Evolutionary conservation across 1,140 invertebrate species (phyloP).

Genomic region (Coenobita brevimanus): DNA sequence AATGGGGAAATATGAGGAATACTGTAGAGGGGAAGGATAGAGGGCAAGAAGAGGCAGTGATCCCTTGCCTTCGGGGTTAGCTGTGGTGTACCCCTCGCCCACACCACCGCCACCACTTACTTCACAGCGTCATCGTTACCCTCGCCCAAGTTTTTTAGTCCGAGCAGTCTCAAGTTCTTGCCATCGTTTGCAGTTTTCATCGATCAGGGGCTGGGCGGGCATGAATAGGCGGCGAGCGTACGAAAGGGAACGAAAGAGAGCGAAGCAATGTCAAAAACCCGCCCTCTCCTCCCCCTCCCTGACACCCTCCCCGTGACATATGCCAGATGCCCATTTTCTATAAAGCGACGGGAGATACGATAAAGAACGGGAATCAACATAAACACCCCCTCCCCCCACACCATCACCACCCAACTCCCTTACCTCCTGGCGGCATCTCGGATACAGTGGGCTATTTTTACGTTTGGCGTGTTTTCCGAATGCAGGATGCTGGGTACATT

Average conservation of each 20-base stretch:
- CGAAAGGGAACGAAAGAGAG: constrained; percentile 20
- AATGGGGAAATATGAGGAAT: too few relatives aligned
- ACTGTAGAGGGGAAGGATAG: too few relatives aligned
- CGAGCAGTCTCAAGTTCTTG: constrained; percentile 17
- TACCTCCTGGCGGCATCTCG: constrained; percentile 13
- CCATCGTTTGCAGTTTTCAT: constrained; percentile 2
- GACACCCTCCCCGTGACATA: constrained; percentile 35
- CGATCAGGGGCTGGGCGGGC: not conserved
- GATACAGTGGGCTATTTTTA: constrained; percentile 27
- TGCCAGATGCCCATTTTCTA: constrained; percentile 61
- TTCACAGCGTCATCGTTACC: constrained; percentile 9
- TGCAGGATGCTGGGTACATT: constrained; percentile 28
- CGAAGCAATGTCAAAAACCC: constrained; percentile 30
- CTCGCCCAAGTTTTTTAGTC: constrained; percentile 1
- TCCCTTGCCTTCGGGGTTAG: too few relatives aligned
- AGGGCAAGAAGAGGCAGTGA: too few relatives aligned
- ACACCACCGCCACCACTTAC: constrained; percentile 13
- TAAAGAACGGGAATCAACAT: constrained; percentile 61
- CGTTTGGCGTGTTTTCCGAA: not conserved
- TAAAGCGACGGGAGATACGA: constrained; percentile 53
- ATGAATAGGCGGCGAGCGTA: not conserved
- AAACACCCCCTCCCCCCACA: constrained; percentile 19
- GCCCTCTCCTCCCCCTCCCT: not conserved
- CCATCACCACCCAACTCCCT: too few relatives aligned
- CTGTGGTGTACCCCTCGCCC: too few relatives aligned